These are phyloP conservation scores for Pecten maximus DNA, from an alignment of 2,888 invertebrate genomes.

Conservation along the genomic window DNA sequence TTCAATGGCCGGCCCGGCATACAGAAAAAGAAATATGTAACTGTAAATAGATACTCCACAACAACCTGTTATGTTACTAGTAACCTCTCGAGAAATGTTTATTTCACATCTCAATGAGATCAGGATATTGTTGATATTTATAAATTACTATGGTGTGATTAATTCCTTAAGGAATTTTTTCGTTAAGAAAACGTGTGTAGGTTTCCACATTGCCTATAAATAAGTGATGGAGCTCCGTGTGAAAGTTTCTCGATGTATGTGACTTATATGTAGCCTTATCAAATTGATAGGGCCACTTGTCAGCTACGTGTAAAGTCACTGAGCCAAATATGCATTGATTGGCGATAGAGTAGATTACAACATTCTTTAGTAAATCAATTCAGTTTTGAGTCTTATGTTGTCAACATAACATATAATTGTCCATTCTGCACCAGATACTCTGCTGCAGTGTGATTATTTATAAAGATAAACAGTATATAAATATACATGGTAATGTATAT, in stretches of 20 bases:
- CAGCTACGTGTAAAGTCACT: neutral
- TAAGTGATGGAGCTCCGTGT: neutral
- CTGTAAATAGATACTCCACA: no score
- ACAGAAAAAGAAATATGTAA: no score
- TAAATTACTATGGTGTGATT: neutral
- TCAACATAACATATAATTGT: neutral
- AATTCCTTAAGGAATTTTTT: neutral
- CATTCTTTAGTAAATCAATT: neutral
- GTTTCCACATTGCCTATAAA: neutral
- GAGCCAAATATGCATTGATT: constrained; percentile 15
- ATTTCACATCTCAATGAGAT: neutral
- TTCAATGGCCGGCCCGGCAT: no score
- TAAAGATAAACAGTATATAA: neutral
- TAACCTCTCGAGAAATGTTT: neutral
- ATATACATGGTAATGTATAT: neutral
- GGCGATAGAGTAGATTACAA: neutral
- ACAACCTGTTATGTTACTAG: no score
- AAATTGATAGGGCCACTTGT: neutral
- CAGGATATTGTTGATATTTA: neutral
- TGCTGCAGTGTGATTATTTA: neutral
- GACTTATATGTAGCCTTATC: neutral
- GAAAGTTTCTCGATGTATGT: neutral
- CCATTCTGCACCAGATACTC: neutral
- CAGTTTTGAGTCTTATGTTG: neutral
- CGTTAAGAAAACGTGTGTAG: neutral